phyloP scores from a whole-genome alignment of 1,140 invertebrate genomes.

The Rhopalosiphum maidis region DNA sequence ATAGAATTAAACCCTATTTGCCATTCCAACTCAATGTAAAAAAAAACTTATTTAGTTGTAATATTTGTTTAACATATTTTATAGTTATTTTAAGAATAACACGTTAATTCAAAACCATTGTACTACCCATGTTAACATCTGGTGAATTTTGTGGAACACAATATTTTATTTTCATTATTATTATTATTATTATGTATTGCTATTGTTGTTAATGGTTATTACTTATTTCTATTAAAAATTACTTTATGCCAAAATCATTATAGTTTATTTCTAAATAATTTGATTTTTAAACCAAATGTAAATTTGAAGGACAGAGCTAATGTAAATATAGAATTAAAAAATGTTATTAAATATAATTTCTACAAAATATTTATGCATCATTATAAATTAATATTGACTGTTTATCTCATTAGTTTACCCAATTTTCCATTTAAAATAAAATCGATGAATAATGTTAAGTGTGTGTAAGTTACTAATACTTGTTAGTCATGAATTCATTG shows the following conservation, averaged over 20 bases:
- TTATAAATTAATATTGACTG: neutral
- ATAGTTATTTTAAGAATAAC: neutral
- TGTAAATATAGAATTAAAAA: neutral
- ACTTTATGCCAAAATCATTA: neutral
- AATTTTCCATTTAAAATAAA: neutral
- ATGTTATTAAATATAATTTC: neutral
- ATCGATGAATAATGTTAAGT: neutral
- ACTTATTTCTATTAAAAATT: constrained; percentile 13
- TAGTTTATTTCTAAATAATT: neutral
- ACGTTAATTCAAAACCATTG: neutral
- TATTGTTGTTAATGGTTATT: constrained; percentile 18
- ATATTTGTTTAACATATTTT: constrained; percentile 19
- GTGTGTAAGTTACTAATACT: neutral
- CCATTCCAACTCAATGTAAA: constrained; percentile 12
- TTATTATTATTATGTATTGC: neutral
- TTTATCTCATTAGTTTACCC: neutral
- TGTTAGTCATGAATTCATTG: neutral
- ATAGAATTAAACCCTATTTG: neutral
- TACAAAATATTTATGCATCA: neutral
- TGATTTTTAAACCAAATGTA: neutral
- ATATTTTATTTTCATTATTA: neutral
- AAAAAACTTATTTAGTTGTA: neutral
- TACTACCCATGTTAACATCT: neutral
- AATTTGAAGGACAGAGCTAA: neutral
- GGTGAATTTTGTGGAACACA: neutral